Evolutionary conservation across 2,888 invertebrate genomes (phyloP).

Genomic region (Cataglyphis rosenhaueri): DNA sequence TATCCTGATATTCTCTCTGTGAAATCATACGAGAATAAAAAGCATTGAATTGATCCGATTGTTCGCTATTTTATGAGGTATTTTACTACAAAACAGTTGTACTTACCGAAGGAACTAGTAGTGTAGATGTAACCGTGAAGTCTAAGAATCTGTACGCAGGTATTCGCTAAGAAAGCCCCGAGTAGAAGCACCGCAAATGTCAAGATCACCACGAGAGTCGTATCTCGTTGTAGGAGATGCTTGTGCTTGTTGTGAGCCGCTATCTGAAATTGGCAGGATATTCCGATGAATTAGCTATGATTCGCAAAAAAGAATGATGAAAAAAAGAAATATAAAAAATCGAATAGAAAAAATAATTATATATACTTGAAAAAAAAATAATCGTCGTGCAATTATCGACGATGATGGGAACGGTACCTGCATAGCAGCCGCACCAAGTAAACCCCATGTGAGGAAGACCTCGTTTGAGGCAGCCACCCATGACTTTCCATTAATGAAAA

Average conservation of each 20-base stretch:
- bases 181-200: conserved; percentile 92
- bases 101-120: conserved; percentile 94
- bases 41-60: not conserved
- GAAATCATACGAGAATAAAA: conserved; percentile 19
- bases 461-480: conserved; percentile 97
- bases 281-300: not conserved
- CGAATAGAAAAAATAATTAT: not conserved
- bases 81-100: not conserved
- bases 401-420: conserved; percentile 85
- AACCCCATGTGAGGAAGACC: conserved; percentile 95
- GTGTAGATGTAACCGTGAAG: conserved; percentile 91
- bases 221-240: conserved; percentile 89
- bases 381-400: not conserved
- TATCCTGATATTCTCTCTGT: conserved; percentile 91
- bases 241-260: conserved; percentile 91
- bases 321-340: not conserved
- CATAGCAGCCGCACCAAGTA: conserved; percentile 93
- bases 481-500: conserved; percentile 93
- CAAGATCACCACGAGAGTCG: conserved; percentile 89
- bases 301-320: not conserved
- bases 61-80: not conserved
- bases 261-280: conserved; percentile 82
- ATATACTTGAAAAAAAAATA: not conserved
- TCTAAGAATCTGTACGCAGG: conserved; percentile 92
- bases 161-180: conserved; percentile 93